Base-by-base conservation (phyloP, 2,888 invertebrate species). In the Hyposoter dolosus region DNA sequence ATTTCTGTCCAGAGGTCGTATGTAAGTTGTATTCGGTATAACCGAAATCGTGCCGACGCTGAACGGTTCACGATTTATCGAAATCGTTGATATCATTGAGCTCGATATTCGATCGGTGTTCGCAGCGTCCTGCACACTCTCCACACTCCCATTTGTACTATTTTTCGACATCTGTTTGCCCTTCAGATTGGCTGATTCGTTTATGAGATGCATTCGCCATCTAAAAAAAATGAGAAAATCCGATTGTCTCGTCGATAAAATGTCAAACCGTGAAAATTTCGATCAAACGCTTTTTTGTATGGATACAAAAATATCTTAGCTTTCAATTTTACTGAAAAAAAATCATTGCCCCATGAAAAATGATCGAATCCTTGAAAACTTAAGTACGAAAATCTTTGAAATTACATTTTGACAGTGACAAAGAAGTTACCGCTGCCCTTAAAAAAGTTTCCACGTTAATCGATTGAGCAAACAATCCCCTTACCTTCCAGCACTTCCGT, bases 151-250 rank as follows among this genome's bases (percentile, higher is more conserved):
- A 43, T 65, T 81, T 68, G 74, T 74, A 81, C 66, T 69, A 45
- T 75, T 83, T 81, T 79, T 86, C 76, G 47, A 32, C 23, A 76
- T 63, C 32, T 53, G 43, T 6, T 87, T 86, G 47, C 35, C 82
- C 63, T 83, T 81, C 6, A 69, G 53, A 63, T 74, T 74, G 56
- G 50, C 89, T 6, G 89, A 79, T 47, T 92, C 91, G 50, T 91
- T 91, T 6, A 91, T 85, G 3, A 91, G 68, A n/a, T 91, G 91
- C 88, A 92, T 90, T 32, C 91, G 91, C 93, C 93, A 94, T 50
- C 93, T 94, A 83, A 32, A 43, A 63, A 45, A 76, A 40, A 40
- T 32, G 74, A 43, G 15, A 74, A 47, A 47, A 28, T 71, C 15
- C 23, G 3, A 17, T 35, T 65, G 1, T 65, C 75, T 74, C 45